phyloP scores from a whole-genome alignment of 2,113 vertebrate species.

The Coryphaenoides rupestris region DNA sequence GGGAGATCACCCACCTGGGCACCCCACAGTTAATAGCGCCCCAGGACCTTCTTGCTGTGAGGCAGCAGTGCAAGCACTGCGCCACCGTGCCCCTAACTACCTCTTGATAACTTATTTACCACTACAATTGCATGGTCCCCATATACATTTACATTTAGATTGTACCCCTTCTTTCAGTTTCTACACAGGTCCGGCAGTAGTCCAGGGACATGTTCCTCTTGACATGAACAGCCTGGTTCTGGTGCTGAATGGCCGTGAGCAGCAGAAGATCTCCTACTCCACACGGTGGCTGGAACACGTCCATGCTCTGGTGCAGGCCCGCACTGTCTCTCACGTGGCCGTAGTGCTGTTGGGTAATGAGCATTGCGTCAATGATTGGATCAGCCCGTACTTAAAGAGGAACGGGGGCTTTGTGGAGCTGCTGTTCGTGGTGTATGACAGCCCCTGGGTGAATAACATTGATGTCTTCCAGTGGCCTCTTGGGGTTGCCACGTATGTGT shows the following conservation, averaged over 20 bases:
- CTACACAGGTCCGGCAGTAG: conserved; percentile 88
- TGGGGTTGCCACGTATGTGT: conserved; percentile 94
- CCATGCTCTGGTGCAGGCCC: conserved; percentile 74
- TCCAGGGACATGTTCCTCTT: conserved; percentile 86
- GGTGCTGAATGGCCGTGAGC: conserved; percentile 89
- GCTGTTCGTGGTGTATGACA: conserved; percentile 90
- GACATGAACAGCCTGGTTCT: conserved; percentile 85
- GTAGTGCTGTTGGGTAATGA: conserved; percentile 90
- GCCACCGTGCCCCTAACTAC: too few relatives aligned
- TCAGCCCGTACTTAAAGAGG: conserved; percentile 79
- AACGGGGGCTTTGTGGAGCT: conserved; percentile 86
- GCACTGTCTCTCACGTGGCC: conserved; percentile 77
- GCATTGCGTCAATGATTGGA: conserved; percentile 87
- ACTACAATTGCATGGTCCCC: background rate
- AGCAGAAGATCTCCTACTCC: conserved; percentile 83
- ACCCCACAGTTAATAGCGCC: too few relatives aligned
- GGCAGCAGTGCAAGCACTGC: too few relatives aligned
- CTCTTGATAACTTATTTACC: background rate
- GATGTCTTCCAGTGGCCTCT: conserved; percentile 97
- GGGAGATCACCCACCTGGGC: too few relatives aligned
- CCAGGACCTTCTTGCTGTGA: too few relatives aligned
- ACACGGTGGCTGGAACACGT: conserved; percentile 86
- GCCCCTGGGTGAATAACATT: conserved; percentile 81
- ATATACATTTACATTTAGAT: too few relatives aligned
- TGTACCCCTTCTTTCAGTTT: conserved; percentile 74